Percentiles rank a stretch among this genome's conserved stretches.
Conservation (phyloP, 2,797 vertebrate genomes). For the Esox lucius region DNA sequence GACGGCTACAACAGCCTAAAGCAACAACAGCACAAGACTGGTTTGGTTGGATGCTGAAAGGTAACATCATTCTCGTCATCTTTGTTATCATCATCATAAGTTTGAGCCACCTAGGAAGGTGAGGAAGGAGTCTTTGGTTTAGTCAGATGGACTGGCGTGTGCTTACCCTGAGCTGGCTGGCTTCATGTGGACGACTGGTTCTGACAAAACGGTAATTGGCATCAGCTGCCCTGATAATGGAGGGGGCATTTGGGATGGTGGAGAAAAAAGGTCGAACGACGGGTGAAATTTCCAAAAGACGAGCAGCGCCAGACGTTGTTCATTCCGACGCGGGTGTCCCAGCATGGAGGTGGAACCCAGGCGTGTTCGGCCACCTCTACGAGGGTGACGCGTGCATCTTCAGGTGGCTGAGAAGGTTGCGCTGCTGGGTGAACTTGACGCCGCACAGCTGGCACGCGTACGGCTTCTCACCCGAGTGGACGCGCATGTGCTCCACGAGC, state of each 20-base stretch:
- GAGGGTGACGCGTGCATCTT: constrained; percentile 98
- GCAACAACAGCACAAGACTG: constrained; percentile 10
- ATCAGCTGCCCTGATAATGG: not conserved
- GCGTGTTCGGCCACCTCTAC: constrained; percentile 53
- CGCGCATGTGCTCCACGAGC: constrained; percentile 99
- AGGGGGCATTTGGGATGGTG: not conserved
- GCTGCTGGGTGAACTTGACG: constrained; percentile 98
- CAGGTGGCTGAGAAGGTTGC: constrained; percentile 99
- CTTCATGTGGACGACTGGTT: constrained; percentile 34
- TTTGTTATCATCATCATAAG: constrained; percentile 24
- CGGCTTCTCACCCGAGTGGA: constrained; percentile 99
- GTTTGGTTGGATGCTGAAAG: constrained; percentile 55
- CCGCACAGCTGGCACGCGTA: constrained; percentile 99
- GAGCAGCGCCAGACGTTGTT: too few species aligned
- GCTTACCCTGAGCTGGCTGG: constrained; percentile 7
- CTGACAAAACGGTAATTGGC: not conserved
- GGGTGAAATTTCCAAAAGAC: not conserved
- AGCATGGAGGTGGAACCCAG: not conserved
- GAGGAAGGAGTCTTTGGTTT: constrained; percentile 16
- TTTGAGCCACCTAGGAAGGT: not conserved
- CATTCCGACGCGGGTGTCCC: too few species aligned
- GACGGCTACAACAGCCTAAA: not conserved
- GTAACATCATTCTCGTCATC: constrained; percentile 36
- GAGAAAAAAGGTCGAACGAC: not conserved
- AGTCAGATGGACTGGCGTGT: constrained; percentile 1